Evolutionary conservation across 1,140 invertebrate genomes (phyloP).

Genomic region (Himalopsyche phryganea): DNA sequence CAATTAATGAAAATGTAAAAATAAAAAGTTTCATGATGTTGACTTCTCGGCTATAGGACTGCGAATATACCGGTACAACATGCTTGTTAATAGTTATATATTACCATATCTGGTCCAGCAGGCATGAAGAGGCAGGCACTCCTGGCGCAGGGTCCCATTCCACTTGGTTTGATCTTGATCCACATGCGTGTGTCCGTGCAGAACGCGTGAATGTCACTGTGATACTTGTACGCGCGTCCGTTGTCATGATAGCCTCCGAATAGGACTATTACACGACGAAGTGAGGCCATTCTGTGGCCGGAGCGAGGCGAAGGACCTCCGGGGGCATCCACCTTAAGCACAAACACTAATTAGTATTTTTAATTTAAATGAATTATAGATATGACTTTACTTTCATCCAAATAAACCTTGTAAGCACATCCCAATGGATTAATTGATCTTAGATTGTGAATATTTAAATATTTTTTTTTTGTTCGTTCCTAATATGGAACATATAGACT

Average conservation of each 20-base stretch:
- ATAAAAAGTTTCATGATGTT: too few species aligned
- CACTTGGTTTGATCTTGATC: constrained; percentile 68
- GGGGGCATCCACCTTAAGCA: constrained; percentile 51
- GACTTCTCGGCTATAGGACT: too few species aligned
- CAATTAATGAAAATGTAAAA: too few species aligned
- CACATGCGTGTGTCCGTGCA: constrained; percentile 78
- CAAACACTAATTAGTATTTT: not conserved
- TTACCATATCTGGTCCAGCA: constrained; percentile 42
- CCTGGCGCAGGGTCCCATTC: constrained; percentile 64
- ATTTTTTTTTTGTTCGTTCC: not conserved
- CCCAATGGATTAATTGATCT: not conserved
- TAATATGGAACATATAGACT: too few species aligned
- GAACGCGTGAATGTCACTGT: constrained; percentile 84
- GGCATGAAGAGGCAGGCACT: constrained; percentile 48
- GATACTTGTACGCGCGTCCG: constrained; percentile 82
- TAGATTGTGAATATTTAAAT: not conserved
- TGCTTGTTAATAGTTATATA: too few species aligned
- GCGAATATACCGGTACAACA: too few species aligned
- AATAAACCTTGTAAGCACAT: constrained; percentile 6
- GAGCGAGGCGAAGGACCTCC: constrained; percentile 81
- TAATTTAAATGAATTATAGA: not conserved
- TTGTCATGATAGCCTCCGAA: constrained; percentile 94
- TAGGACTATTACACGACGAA: constrained; percentile 74
- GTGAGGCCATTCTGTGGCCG: constrained; percentile 82
- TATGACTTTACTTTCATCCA: not conserved